Evolutionary conservation across 2,113 vertebrate genomes (phyloP).

Genomic region (Mesoclemmys tuberculata): DNA sequence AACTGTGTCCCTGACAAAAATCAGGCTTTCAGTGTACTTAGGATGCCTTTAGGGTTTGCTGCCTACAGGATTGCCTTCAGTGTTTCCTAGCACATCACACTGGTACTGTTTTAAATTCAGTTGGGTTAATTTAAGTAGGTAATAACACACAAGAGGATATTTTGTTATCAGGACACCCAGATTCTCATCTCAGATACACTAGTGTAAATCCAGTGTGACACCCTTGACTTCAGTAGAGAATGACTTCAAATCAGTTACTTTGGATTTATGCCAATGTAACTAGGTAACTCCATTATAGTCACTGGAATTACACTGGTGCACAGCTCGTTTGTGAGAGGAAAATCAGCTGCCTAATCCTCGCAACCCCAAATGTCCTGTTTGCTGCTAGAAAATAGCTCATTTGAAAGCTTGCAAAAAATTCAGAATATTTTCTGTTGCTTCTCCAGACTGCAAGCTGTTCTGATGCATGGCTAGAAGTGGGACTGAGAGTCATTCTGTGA

Average conservation of each 20-base stretch:
- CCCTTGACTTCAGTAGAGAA: background rate
- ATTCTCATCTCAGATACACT: background rate
- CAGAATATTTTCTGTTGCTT: background rate
- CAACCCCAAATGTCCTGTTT: background rate
- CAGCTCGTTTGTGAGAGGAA: background rate
- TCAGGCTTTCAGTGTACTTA: constrained; percentile 2
- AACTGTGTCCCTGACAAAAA: constrained; percentile 28
- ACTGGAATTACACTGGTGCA: background rate
- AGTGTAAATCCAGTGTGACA: background rate
- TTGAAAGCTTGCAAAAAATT: background rate
- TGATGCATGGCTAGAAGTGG: background rate
- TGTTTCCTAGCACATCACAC: constrained; percentile 29
- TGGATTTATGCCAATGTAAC: constrained; percentile 13
- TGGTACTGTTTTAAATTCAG: constrained; percentile 18
- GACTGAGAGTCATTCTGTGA: background rate
- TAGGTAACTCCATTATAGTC: background rate
- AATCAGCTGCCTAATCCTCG: background rate
- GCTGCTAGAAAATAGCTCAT: background rate
- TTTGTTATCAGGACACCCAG: background rate
- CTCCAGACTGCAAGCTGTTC: background rate
- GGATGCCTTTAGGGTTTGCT: background rate
- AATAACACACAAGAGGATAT: background rate
- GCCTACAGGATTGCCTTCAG: background rate
- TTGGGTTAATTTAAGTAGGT: constrained; percentile 32
- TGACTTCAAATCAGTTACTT: constrained; percentile 13